A percentile compares a stretch with the other conserved stretches of the same genome.
phyloP scores from a whole-genome alignment of 2,113 vertebrate genomes.

The Burhinus oedicnemus region DNA sequence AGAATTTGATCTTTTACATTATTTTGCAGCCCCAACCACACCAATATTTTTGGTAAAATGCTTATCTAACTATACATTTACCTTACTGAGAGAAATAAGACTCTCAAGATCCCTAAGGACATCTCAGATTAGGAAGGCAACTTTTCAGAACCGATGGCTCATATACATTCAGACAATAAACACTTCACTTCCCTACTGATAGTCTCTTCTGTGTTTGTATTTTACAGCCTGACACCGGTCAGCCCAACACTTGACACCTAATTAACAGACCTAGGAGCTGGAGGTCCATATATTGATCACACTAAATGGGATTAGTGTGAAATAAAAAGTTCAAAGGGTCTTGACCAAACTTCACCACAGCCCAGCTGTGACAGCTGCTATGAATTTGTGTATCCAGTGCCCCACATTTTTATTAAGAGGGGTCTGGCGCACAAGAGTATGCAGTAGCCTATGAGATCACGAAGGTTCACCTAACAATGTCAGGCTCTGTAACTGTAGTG shows the following conservation, averaged over 20 bases:
- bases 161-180: slow-evolving; percentile 60
- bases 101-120: background rate
- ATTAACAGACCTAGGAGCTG: slow-evolving; percentile 67
- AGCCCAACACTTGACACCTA: slow-evolving; percentile 70
- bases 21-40: background rate
- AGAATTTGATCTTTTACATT: background rate
- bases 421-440: background rate
- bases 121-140: background rate
- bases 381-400: slow-evolving; percentile 51
- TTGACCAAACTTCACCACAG: slow-evolving; percentile 63
- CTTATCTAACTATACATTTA: background rate
- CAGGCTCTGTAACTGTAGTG: slow-evolving; percentile 57
- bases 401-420: slow-evolving; percentile 41
- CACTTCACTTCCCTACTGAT: slow-evolving; percentile 39
- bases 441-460: slow-evolving; percentile 25
- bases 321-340: slow-evolving; percentile 73
- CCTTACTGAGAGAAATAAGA: background rate
- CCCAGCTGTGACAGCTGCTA: slow-evolving; percentile 64
- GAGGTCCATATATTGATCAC: slow-evolving; percentile 69
- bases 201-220: slow-evolving; percentile 46
- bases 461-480: slow-evolving; percentile 35
- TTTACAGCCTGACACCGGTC: slow-evolving; percentile 62
- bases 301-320: slow-evolving; percentile 70
- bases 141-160: background rate
- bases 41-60: background rate